Conservation (phyloP, 2,797 vertebrate genomes). For the Pampus argenteus region DNA sequence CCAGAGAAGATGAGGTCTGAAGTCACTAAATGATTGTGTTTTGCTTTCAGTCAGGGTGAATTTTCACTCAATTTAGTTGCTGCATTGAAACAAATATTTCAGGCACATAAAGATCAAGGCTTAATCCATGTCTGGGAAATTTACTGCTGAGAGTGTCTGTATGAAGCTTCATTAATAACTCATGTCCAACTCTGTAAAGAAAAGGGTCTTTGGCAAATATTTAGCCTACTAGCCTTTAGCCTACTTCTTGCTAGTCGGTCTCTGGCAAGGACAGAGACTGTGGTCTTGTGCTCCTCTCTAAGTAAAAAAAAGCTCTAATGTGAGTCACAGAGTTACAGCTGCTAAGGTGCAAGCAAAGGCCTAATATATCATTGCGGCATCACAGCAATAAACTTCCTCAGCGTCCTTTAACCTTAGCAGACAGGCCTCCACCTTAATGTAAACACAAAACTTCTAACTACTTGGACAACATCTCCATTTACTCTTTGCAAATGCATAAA, state of each 20-base stretch:
- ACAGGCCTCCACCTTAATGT: background rate
- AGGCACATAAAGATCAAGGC: background rate
- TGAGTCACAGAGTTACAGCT: constrained; percentile 8
- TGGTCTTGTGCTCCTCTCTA: background rate
- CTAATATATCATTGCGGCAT: background rate
- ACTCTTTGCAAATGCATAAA: background rate
- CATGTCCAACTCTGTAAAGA: too few species aligned
- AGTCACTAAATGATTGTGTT: constrained; percentile 10
- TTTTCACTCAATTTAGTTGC: background rate
- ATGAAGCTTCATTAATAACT: too few species aligned
- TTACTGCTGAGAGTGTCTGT: too few species aligned
- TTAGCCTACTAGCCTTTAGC: too few species aligned
- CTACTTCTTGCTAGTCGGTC: background rate
- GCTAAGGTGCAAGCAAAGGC: background rate
- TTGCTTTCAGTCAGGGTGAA: constrained; percentile 1
- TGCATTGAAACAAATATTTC: background rate
- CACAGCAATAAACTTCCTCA: background rate
- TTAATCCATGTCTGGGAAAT: constrained; percentile 32
- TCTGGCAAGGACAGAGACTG: background rate
- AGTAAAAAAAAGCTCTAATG: background rate
- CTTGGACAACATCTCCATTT: background rate
- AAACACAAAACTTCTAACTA: background rate
- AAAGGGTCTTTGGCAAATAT: background rate
- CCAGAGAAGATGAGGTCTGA: too few species aligned
- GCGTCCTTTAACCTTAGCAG: background rate